phyloP scores from a whole-genome alignment of 2,113 vertebrate genomes.

The Dromaius novaehollandiae region DNA sequence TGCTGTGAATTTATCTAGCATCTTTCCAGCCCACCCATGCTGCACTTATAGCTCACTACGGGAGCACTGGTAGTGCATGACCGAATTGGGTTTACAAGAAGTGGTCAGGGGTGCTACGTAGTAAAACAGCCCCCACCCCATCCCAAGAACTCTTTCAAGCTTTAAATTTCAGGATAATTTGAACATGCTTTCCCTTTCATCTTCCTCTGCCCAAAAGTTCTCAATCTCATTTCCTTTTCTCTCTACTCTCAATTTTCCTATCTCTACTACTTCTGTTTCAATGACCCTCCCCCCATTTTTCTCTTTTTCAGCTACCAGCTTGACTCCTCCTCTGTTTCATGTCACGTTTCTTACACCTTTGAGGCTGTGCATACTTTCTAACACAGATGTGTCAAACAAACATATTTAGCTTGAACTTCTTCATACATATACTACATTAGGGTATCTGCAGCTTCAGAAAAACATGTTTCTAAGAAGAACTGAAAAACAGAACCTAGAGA shows the following conservation, averaged over 20 bases:
- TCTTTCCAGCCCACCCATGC: background rate
- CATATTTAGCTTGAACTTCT: background rate
- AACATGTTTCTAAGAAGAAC: background rate
- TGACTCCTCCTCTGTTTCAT: background rate
- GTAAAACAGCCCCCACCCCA: background rate
- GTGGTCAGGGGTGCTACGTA: accelerated
- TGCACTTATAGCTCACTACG: background rate
- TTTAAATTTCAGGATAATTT: background rate
- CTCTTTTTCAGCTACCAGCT: background rate
- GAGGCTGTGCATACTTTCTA: background rate
- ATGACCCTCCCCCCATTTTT: background rate
- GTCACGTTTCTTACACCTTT: background rate
- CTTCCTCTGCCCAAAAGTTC: background rate
- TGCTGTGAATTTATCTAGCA: background rate
- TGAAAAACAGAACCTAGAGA: background rate
- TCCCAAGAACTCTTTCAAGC: background rate
- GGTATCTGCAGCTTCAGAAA: background rate
- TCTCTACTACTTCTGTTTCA: background rate
- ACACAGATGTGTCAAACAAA: background rate
- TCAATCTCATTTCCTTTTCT: background rate
- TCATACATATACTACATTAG: background rate
- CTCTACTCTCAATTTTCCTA: background rate
- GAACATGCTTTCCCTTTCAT: background rate
- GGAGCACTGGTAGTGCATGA: background rate
- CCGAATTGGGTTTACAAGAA: background rate